A percentile compares a stretch with the other conserved stretches of the same genome.
Evolutionary conservation across 1,140 invertebrate species (phyloP).

Genomic region (Magallana angulata): DNA sequence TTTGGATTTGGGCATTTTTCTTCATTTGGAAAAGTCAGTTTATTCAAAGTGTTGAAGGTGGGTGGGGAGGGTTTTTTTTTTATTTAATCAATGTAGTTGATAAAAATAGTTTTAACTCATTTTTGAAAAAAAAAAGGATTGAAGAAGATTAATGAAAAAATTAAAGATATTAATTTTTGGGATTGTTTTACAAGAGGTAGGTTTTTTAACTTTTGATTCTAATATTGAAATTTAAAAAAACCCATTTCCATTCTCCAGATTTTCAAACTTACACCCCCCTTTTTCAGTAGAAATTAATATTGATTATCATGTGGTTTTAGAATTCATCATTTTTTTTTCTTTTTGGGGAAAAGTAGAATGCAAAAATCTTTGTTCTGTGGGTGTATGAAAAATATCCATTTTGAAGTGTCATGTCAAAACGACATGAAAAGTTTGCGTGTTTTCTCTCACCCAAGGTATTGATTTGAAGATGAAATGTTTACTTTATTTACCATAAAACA

Average conservation of each 20-base stretch:
- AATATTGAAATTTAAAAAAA: no score
- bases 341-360: background rate
- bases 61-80: no score
- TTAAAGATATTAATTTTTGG: no score
- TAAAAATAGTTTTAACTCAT: no score
- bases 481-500: constrained; percentile 38
- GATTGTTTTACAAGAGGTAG: no score
- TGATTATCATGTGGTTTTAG: constrained; percentile 4
- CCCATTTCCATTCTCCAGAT: background rate
- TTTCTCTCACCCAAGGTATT: constrained; percentile 18
- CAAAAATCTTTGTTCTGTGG: background rate
- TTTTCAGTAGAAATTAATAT: constrained; percentile 7
- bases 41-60: no score
- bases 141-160: no score
- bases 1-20: no score
- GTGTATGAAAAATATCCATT: constrained; percentile 28
- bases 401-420: constrained; percentile 36
- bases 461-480: constrained; percentile 20
- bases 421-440: constrained; percentile 32
- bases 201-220: no score
- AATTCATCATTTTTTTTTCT: constrained; percentile 1
- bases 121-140: no score
- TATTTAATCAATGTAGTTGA: no score
- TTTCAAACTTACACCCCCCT: background rate
- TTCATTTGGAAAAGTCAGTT: no score